Base-by-base conservation (phyloP, 2,797 vertebrate species). In the Triplophysa bombifrons region DNA sequence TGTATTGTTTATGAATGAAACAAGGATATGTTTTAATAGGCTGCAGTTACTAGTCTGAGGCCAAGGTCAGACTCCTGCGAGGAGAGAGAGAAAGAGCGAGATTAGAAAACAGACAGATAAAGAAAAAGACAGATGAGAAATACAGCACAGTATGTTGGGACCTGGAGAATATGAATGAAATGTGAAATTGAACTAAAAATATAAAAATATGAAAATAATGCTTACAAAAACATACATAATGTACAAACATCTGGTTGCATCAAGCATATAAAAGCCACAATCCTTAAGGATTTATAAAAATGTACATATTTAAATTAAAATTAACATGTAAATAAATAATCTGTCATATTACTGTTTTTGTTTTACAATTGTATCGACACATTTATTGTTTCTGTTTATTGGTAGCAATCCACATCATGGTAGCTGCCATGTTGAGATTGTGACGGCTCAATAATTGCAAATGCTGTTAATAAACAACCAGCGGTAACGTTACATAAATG, bases 1-100 rank as follows among this genome's bases (percentile, higher is more conserved):
- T 78, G 78, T 80, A 78, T 74, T 84, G 78, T 84, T 88, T 78
- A 74, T 69, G 76, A 84, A 83, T 84, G 82, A 83, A 85, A 86
- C 16, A 30, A 75, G 72, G 82, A 85, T 85, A 79, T 88, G 82
- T 87, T 84, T 87, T 61, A 80, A 81, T 82, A 84, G 60, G 84
- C 79, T 80, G 82, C 72, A 80, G 82, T 83, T 80, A 80, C 82
- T 48, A 61, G 27, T 72, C 60, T 76, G 69, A 71, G 69, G 74
- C 69, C 19, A 58, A 70, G 71, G 65, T 82, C 78, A 65, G 55
- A 71, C 66, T 78, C 81, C 66, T 17, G 53, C 5, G n/a, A 75
- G 17, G 30, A 30, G 25, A 63, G n/a, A 78, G 27, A 66, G 53
- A 7, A 19, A 53, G 51, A 53, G 7, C 20, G 53, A 76, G 41